Base-by-base conservation (phyloP, 2,888 invertebrate genomes). In the Rhopalosiphum nymphaeae region DNA sequence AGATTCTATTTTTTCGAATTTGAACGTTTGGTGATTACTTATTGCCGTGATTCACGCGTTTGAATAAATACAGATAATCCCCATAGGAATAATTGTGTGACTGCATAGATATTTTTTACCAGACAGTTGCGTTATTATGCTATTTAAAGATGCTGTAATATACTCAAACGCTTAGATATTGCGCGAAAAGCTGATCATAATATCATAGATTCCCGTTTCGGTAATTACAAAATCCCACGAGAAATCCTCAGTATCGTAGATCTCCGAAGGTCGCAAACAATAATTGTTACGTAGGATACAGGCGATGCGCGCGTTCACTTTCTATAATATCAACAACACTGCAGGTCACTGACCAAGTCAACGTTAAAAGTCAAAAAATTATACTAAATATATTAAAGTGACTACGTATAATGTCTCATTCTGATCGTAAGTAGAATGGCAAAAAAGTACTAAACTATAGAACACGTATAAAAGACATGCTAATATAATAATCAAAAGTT, bases 111-210 rank as follows among this genome's bases (percentile, higher is more conserved):
- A 67, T 67, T 78, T 78, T 36, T 2, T 78, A 78, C 21, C 7
- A 7, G 78, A 78, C 78, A n/a, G 16, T 67, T n/a, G 1, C 13
- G 29, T 11, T 11, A 13, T 53, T 3, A 9, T 36, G 21, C 3
- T 21, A 36, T 78, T 78, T 21, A 21, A 7, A 78, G 36, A 78
- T 78, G 36, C 78, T 85, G n/a, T n/a, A 49, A 87, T 29, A 87
- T 46, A 49, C n/a, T 16, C 49, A n/a, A n/a, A 16, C 87, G n/a
- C n/a, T 85, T 87, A 21, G 9, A 87, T n/a, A n/a, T 46, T 87
- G 87, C 87, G 87, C 49, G 49, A 46, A 87, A 87, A n/a, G 9
- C 9, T 87, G 78, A 88, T 36, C n/a, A 88, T 90, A 90, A 90
- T 67, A 67, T 46, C 21, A 44, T 86, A 16, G 26, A 13, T 86